phyloP scores from a whole-genome alignment of 1,140 invertebrate species.

The Samia ricini region DNA sequence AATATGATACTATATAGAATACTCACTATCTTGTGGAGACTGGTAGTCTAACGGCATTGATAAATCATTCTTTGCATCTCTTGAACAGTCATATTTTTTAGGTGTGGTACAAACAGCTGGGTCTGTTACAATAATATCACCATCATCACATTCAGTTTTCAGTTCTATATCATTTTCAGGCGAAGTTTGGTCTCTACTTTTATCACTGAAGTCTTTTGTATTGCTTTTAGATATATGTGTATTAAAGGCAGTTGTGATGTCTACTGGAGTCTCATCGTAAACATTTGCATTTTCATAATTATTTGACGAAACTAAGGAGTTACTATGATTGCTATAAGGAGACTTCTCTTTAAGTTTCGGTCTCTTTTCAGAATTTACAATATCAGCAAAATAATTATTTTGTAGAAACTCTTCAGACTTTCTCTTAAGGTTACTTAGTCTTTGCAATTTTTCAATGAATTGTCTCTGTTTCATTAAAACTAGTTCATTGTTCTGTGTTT shows the following conservation, averaged over 20 bases:
- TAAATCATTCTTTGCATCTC: conserved; percentile 54
- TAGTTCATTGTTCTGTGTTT: conserved; percentile 50
- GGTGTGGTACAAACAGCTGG: conserved; percentile 64
- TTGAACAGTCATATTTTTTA: conserved; percentile 54
- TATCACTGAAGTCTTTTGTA: conserved; percentile 44
- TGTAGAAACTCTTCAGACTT: conserved; percentile 73
- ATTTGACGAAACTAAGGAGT: conserved; percentile 42
- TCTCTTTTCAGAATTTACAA: conserved; percentile 61
- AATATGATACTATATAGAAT: conserved; percentile 12
- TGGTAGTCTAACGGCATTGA: conserved; percentile 53
- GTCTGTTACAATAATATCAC: conserved; percentile 66
- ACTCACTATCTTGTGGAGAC: conserved; percentile 72
- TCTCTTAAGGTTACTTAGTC: conserved; percentile 67
- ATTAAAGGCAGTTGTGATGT: conserved; percentile 56
- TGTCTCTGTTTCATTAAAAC: conserved; percentile 63
- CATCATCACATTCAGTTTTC: conserved; percentile 72
- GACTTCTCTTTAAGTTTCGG: conserved; percentile 65
- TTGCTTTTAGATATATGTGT: conserved; percentile 42
- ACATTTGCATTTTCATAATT: conserved; percentile 59
- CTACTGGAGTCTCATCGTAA: conserved; percentile 61
- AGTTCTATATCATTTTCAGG: conserved; percentile 46
- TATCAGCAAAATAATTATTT: conserved; percentile 61
- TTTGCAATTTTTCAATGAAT: conserved; percentile 68
- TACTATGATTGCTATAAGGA: conserved; percentile 47
- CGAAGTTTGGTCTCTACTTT: conserved; percentile 38